Evolutionary conservation across 1,140 invertebrate genomes (phyloP).

Genomic region (Charaxes varanes): DNA sequence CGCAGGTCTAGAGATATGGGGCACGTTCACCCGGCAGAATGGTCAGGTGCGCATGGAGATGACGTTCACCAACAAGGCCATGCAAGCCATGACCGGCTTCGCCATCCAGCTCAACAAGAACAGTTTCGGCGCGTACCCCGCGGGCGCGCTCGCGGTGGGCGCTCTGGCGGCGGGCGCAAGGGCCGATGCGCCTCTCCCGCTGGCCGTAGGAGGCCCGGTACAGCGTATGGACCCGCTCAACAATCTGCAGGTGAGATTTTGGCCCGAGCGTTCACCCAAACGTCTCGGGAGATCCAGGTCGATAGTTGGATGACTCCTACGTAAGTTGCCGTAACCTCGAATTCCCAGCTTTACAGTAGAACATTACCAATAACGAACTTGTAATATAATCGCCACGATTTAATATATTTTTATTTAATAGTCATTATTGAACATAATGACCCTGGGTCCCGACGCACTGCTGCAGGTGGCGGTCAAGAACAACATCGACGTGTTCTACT

Average conservation of each 20-base stretch:
- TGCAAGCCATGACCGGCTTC: constrained; percentile 97
- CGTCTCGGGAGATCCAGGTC: too few relatives aligned
- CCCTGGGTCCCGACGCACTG: too few relatives aligned
- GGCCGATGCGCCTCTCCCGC: constrained; percentile 83
- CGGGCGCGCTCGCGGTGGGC: constrained; percentile 86
- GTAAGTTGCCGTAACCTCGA: too few relatives aligned
- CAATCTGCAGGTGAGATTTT: constrained; percentile 92
- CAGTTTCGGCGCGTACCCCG: constrained; percentile 94
- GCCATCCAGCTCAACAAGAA: constrained; percentile 99
- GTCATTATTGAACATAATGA: too few relatives aligned
- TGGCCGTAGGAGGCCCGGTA: constrained; percentile 92
- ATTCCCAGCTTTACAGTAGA: too few relatives aligned
- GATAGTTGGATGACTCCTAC: background rate
- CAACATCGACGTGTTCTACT: constrained; percentile 99
- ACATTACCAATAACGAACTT: too few relatives aligned
- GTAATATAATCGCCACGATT: background rate
- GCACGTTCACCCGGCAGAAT: constrained; percentile 93
- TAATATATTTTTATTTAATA: too few relatives aligned
- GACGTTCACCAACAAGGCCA: constrained; percentile 97
- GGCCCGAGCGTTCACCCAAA: too few relatives aligned
- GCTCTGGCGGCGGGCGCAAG: constrained; percentile 90
- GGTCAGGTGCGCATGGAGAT: constrained; percentile 96
- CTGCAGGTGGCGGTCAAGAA: constrained; percentile 96
- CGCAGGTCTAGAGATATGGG: constrained; percentile 92
- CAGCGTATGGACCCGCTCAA: constrained; percentile 98